Base-by-base conservation (phyloP, 2,113 vertebrate species). In the Pteruthius melanotis region DNA sequence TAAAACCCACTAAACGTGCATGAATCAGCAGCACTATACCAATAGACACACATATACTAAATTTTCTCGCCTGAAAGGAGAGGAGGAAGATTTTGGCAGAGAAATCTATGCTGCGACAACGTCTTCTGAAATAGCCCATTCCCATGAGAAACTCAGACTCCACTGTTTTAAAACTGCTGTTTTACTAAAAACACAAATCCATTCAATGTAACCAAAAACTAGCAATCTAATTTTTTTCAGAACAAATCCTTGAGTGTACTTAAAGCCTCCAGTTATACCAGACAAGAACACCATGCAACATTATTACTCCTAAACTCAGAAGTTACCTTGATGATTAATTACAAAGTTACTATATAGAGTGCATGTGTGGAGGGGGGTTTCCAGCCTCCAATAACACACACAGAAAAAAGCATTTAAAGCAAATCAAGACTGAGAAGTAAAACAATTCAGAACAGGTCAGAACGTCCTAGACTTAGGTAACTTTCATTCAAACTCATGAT, bases 401-500 rank as follows among this genome's bases (percentile, higher is more conserved):
- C 9, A 72, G 17, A 27, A 52, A 70, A 70, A 59, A 30, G 8
- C 24, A 68, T 22, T 39, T 59, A 45, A 78, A 82, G 11, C 40
- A 84, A 75, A 82, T 11, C 18, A 60, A 68, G 24, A 56, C 40
- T 53, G n/a, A 53, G 23, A 94, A 79, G 20, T 69, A 63, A 82
- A 66, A 17, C 31, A 77, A 27, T 37, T 57, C 78, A 79, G 31
- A 69, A 84, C 2, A 6, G 28, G 50, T 56, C 63, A 63, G 81
- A 66, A 65, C 0, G 0, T 5, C 35, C 31, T 7, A 64, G 40
- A 82, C 33, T 40, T 31, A 11, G 0, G 2, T 37, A 76, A 31
- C 53, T 82, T 85, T 26, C 37, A 72, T 21, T 76, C n/a, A 54
- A n/a, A 88, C 8, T 44, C 31, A 24, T 4, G 14, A 45, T 27